Evolutionary conservation across 2,113 vertebrate species (phyloP).

Genomic region (Gadus macrocephalus): DNA sequence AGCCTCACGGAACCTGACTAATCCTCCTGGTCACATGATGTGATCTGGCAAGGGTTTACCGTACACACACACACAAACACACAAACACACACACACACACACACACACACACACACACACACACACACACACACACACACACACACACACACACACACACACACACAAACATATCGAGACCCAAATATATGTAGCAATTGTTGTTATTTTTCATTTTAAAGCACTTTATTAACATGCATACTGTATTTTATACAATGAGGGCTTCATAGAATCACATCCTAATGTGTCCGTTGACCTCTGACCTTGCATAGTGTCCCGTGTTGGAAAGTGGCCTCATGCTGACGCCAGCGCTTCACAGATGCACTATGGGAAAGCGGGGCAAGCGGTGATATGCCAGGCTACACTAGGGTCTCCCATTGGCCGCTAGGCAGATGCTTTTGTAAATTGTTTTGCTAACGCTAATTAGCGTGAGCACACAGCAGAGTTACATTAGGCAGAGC

Average conservation of each 20-base stretch:
- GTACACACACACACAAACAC: neutral
- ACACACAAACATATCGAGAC: neutral
- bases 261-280: no score
- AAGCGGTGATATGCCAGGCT: neutral
- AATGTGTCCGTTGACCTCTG: no score
- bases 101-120: no score
- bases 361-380: neutral
- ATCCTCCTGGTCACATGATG: slow-evolving; percentile 46
- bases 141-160: neutral
- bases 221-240: no score
- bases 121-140: no score
- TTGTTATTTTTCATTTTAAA: neutral
- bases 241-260: no score
- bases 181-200: neutral
- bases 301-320: no score
- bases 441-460: neutral
- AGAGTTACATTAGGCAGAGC: no score
- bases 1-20: slow-evolving; percentile 11
- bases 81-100: neutral
- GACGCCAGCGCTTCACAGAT: neutral
- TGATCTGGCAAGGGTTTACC: slow-evolving; percentile 13
- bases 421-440: neutral
- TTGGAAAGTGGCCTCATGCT: no score
- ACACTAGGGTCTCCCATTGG: neutral
- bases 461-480: slow-evolving; percentile 6